A percentile compares a stretch with the other conserved stretches of the same genome.
Conservation (phyloP, 2,797 vertebrate species). For the Chrosomus eos region DNA sequence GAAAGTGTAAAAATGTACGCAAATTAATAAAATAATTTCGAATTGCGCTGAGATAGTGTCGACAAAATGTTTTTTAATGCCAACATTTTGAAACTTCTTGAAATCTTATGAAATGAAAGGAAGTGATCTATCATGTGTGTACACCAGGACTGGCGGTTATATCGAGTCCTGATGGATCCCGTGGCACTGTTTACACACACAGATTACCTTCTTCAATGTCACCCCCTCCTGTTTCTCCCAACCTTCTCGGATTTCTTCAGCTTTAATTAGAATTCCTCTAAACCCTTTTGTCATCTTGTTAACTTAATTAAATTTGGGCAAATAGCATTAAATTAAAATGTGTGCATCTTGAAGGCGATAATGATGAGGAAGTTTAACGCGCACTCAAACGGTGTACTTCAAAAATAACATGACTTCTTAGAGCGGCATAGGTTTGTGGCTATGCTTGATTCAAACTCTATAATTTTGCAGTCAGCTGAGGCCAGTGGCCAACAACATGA, state of each 20-base stretch:
- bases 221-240: conserved; percentile 61
- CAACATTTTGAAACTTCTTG: neutral
- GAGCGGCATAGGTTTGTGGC: conserved; percentile 44
- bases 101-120: neutral
- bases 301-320: conserved; percentile 72
- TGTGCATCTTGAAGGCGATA: conserved; percentile 59
- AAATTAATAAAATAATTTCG: neutral
- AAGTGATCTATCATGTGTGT: neutral
- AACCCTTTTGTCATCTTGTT: conserved; percentile 63
- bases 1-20: neutral
- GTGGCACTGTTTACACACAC: conserved; percentile 70
- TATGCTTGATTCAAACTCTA: conserved; percentile 67
- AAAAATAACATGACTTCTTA: conserved; percentile 10
- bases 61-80: neutral
- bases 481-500: conserved; percentile 85
- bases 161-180: conserved; percentile 66
- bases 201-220: conserved; percentile 74
- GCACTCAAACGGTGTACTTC: conserved; percentile 29
- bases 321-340: conserved; percentile 66
- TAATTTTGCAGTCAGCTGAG: conserved; percentile 82
- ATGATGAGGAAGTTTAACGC: conserved; percentile 57
- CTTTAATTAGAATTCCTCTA: conserved; percentile 72
- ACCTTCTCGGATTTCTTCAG: conserved; percentile 53
- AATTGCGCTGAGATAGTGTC: neutral
- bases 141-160: conserved; percentile 9